Evolutionary conservation across 2,888 invertebrate genomes (phyloP).

Genomic region (Hirtodrosophila cameraria): DNA sequence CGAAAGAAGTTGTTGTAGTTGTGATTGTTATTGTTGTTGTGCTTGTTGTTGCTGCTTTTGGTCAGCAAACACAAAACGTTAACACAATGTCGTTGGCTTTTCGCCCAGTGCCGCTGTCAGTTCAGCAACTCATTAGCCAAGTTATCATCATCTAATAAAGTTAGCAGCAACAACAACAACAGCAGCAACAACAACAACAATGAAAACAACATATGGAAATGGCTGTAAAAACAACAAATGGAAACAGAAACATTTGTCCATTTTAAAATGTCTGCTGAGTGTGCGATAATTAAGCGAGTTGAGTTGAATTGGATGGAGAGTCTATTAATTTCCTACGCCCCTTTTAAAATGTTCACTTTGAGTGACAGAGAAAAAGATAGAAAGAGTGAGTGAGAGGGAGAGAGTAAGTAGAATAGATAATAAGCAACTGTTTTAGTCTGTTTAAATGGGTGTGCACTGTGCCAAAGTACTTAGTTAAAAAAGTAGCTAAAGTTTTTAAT

Average conservation of each 20-base stretch:
- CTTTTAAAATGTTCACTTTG: slow-evolving; percentile 48
- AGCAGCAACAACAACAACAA: slow-evolving; percentile 18
- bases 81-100: slow-evolving; percentile 63
- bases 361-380: neutral
- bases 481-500: slow-evolving; percentile 38
- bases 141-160: slow-evolving; percentile 77
- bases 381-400: neutral
- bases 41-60: slow-evolving; percentile 47
- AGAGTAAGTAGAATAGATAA: slow-evolving; percentile 34
- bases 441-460: slow-evolving; percentile 49
- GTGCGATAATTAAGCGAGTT: slow-evolving; percentile 71
- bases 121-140: slow-evolving; percentile 73
- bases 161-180: slow-evolving; percentile 32
- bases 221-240: slow-evolving; percentile 19
- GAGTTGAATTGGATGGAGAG: too few species aligned
- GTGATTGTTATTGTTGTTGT: slow-evolving; percentile 17
- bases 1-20: slow-evolving; percentile 30
- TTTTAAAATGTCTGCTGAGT: slow-evolving; percentile 61
- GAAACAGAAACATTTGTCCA: slow-evolving; percentile 57
- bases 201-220: slow-evolving; percentile 38
- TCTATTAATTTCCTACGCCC: slow-evolving; percentile 77
- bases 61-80: slow-evolving; percentile 51
- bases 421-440: slow-evolving; percentile 44
- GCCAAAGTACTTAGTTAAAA: slow-evolving; percentile 2
- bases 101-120: slow-evolving; percentile 54